These are phyloP conservation scores for Drosophila lacertosa DNA, from an alignment of 1,140 invertebrate genomes.

Conservation along the genomic window DNA sequence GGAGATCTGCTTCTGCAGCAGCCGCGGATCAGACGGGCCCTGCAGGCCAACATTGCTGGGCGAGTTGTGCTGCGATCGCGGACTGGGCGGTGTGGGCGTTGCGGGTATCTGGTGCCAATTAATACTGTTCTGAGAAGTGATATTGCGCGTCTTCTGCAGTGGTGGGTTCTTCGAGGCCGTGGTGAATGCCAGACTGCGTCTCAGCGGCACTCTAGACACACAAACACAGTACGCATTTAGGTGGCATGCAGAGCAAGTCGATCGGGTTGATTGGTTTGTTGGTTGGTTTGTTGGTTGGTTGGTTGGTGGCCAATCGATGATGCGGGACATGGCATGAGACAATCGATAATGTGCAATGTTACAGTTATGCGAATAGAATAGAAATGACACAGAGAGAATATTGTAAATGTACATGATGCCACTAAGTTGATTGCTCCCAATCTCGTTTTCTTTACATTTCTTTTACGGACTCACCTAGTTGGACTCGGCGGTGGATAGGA, in stretches of 20 bases:
- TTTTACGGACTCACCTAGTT: slow-evolving; percentile 85
- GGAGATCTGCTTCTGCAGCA: slow-evolving; percentile 65
- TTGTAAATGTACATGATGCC: slow-evolving; percentile 9
- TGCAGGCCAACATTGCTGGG: slow-evolving; percentile 41
- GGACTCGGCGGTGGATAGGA: slow-evolving; percentile 92
- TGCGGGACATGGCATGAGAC: slow-evolving; percentile 6
- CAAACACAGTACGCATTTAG: slow-evolving; percentile 49
- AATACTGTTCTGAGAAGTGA: slow-evolving; percentile 84
- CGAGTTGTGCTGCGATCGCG: slow-evolving; percentile 66
- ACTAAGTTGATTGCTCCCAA: slow-evolving; percentile 2
- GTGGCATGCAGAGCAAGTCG: slow-evolving; percentile 13
- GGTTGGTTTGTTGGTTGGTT: neutral
- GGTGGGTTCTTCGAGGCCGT: slow-evolving; percentile 89
- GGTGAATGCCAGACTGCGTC: slow-evolving; percentile 88
- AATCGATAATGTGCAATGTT: slow-evolving; percentile 18
- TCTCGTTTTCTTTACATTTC: neutral
- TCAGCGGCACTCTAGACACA: slow-evolving; percentile 85
- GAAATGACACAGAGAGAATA: slow-evolving; percentile 9
- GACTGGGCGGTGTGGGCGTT: slow-evolving; percentile 72
- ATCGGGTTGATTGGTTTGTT: slow-evolving; percentile 5
- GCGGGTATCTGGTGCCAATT: slow-evolving; percentile 82
- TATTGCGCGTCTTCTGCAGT: slow-evolving; percentile 88
- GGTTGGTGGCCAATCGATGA: slow-evolving; percentile 4
- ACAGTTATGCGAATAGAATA: slow-evolving; percentile 8
- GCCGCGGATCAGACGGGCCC: slow-evolving; percentile 32